These are phyloP conservation scores for Aricia artaxerxes DNA, from an alignment of 2,888 invertebrate genomes.

Conservation along the genomic window DNA sequence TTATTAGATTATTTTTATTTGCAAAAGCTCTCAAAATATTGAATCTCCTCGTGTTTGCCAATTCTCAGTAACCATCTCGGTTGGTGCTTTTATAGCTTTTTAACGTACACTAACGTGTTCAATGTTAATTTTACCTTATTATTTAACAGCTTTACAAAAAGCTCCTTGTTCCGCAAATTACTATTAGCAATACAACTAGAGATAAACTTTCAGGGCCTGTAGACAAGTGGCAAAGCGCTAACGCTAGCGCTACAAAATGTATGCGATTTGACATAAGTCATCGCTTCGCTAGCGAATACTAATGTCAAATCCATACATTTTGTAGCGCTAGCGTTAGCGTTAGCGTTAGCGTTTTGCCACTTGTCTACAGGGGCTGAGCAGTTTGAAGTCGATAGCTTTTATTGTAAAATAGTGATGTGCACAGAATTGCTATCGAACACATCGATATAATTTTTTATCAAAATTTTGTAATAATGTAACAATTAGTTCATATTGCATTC, in stretches of 20 bases:
- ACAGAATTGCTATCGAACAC: not conserved
- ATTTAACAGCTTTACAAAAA: constrained; percentile 10
- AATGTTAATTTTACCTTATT: not conserved
- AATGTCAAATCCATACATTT: too few species aligned
- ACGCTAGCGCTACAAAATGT: too few species aligned
- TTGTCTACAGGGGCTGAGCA: too few species aligned
- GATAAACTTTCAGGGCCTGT: not conserved
- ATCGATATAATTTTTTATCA: not conserved
- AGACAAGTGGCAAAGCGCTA: too few species aligned
- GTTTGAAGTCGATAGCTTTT: not conserved
- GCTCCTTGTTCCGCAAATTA: constrained; percentile 3
- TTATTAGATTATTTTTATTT: not conserved
- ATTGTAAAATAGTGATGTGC: not conserved
- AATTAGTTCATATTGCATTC: too few species aligned
- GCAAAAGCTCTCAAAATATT: not conserved
- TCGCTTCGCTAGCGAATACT: too few species aligned
- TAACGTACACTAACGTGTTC: not conserved
- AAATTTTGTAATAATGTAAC: too few species aligned
- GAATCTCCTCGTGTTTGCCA: not conserved
- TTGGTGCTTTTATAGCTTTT: constrained; percentile 11
- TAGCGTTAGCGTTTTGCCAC: too few species aligned
- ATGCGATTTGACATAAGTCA: too few species aligned
- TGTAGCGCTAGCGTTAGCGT: too few species aligned
- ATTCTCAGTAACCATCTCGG: not conserved
- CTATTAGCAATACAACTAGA: not conserved